Base-by-base conservation (phyloP, 2,888 invertebrate species). In the Watsonalla cultraria region DNA sequence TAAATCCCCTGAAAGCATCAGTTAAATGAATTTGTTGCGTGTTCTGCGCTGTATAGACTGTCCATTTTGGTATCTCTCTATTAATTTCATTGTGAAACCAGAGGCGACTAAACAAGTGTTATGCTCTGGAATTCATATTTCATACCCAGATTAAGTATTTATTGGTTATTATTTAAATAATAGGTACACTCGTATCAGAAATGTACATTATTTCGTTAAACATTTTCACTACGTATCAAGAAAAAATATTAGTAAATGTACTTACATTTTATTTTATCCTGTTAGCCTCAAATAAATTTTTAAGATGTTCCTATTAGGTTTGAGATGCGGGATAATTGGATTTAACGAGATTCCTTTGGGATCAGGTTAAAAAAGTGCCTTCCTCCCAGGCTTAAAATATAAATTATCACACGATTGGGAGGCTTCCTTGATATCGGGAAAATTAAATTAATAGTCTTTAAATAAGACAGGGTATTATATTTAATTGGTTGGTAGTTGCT, bases 291-390 rank as follows among this genome's bases (percentile, higher is more conserved):
- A 49, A 49, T 49, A 49, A 39, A 39, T 37, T 49, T 49, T 37
- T 37, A 9, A 37, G 49, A 49, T 49, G 49, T 49, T 49, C 37
- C 49, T 49, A 49, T 49, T 49, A 37, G 37, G 49, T 49, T 49
- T 49, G 49, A 52, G 53, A 47, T 49, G 47, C 46, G 57, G 55
- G 39, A 51, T 49, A 55, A 55, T 50, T 15, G 37, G 54, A 46
- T 57, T 56, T 53, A 35, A 51, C 49, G 54, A 45, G 50, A 56
- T 59, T 56, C 54, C 54, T 55, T 54, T 50, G 60, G 53, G 55
- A 47, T 48, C 34, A 45, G 54, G 54, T 54, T 54, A 59, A 55
- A 54, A 48, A 51, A 45, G 33, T 46, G 49, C 53, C 54, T 54
- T 49, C 49, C 37, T 49, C 47, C 55, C 49, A 53, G 55, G 54